Base-by-base conservation (phyloP, 2,113 vertebrate species). In the Galeopterus variegatus region DNA sequence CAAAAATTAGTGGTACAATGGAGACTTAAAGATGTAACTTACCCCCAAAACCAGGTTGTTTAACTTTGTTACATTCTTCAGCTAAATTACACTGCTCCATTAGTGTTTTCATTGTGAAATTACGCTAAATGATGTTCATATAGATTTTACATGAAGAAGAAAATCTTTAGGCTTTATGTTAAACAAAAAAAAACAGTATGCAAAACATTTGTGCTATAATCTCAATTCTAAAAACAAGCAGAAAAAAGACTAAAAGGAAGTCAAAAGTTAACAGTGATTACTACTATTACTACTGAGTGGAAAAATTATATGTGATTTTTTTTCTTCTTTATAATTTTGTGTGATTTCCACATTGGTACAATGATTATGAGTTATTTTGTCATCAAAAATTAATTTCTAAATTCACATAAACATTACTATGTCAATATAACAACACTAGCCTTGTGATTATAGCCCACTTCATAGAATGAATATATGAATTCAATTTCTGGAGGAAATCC, bases 351-450 rank as follows among this genome's bases (percentile, higher is more conserved):
- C n/a, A 96, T 36, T 65, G n/a, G 73, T 62, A 80, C 5, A 95
- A 90, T 48, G 26, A 50, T 84, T 52, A 83, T 76, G 5, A 96
- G 75, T 88, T 90, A 94, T 80, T 92, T 58, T 90, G 7, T 88
- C 73, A 93, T 89, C 83, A 95, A 64, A 88, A 90, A 90, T 83
- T 77, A 89, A 62, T 58, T 80, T 94, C 69, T 73, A 86, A 91
- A 90, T 70, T 95, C 73, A 94, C 12, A 94, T 84, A 88, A 93
- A 93, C 2, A 93, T 83, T 90, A 80, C 31, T 80, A 64, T n/a
- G 69, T 24, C 56, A 86, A 82, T 23, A 86, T 86, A 89, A 83
- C 24, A 92, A 36, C 31, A 87, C 8, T 60, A 83, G 36, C 11
- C 36, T 62, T 93, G 19, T 80, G 12, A 80, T 77, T 90, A 93